Conservation (phyloP, 2,113 vertebrate species). For the Melierax canorus region DNA sequence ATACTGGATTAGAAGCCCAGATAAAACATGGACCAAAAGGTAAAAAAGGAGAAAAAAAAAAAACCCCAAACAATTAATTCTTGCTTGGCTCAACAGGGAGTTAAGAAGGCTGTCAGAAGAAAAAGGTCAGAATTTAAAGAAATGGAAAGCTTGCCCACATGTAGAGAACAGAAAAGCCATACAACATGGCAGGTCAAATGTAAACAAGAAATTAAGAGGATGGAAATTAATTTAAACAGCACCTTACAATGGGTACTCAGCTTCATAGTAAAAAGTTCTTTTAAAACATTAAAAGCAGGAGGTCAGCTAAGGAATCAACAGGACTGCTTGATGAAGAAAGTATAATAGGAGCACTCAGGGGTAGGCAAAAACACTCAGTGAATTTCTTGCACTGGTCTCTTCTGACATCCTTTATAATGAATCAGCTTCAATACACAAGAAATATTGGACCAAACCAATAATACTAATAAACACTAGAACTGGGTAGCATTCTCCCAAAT, state of each 20-base stretch:
- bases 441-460: not conserved
- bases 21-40: not conserved
- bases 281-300: not conserved
- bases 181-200: not conserved
- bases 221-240: not conserved
- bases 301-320: not conserved
- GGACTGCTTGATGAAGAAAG: not conserved
- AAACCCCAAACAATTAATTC: not conserved
- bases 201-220: not conserved
- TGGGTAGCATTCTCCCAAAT: not conserved
- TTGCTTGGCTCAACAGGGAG: not conserved
- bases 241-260: not conserved
- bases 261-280: not conserved
- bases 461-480: not conserved
- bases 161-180: not conserved
- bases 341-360: rapidly evolving
- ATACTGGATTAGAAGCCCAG: not conserved
- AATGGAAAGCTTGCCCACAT: not conserved
- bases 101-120: not conserved
- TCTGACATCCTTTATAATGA: not conserved
- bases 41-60: not conserved
- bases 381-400: not conserved
- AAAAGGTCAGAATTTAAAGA: not conserved
- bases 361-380: not conserved
- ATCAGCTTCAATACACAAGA: not conserved